These are phyloP conservation scores for Ips typographus DNA, from an alignment of 1,140 invertebrate species.

Conservation along the genomic window DNA sequence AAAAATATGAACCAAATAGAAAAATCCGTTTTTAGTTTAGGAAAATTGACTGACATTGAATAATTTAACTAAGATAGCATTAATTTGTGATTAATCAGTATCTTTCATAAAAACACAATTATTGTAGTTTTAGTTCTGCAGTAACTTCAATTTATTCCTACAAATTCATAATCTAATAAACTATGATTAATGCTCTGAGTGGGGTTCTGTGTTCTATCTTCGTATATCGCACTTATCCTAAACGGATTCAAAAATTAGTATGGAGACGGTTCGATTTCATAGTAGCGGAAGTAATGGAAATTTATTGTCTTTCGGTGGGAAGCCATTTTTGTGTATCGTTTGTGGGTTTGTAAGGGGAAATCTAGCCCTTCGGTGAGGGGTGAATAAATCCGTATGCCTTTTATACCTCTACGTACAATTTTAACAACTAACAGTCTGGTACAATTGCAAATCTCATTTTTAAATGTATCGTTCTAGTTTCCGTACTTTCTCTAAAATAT, in stretches of 20 bases:
- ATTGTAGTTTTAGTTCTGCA: too few relatives aligned
- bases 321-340: constrained; percentile 35
- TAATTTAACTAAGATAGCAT: too few relatives aligned
- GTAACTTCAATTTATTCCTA: too few relatives aligned
- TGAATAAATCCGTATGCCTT: constrained; percentile 7
- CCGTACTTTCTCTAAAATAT: background rate
- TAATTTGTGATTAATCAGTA: too few relatives aligned
- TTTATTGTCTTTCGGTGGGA: constrained; percentile 35
- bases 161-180: too few relatives aligned
- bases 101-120: too few relatives aligned
- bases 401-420: constrained; percentile 1
- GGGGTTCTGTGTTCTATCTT: constrained; percentile 1
- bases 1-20: too few relatives aligned
- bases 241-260: constrained; percentile 41
- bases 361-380: constrained; percentile 6
- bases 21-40: too few relatives aligned
- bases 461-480: too few relatives aligned
- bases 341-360: constrained; percentile 28
- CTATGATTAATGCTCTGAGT: background rate
- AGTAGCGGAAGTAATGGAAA: constrained; percentile 37
- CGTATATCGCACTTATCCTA: constrained; percentile 18
- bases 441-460: too few relatives aligned
- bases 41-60: too few relatives aligned
- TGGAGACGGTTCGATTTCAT: constrained; percentile 35
- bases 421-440: background rate